Evolutionary conservation across 1,140 invertebrate genomes (phyloP), one percentile per base, ranked within the genome.

Genomic region (Panulirus ornatus): DNA sequence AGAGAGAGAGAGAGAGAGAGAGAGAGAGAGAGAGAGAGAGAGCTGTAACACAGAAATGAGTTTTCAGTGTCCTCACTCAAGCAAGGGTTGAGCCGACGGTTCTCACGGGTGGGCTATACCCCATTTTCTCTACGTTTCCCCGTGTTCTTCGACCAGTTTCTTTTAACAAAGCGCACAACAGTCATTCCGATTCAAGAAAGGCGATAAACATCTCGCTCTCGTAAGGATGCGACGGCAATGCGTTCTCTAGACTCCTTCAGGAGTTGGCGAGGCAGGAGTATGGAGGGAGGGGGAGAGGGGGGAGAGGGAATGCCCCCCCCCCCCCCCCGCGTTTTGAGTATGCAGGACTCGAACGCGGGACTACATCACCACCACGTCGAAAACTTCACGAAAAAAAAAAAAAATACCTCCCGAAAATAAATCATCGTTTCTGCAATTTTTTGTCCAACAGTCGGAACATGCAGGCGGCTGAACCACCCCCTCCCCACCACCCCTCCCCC

Each of bases 361-460:
- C 58, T 47, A 58, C 76, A 79, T 79, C 44, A 47, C 30, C 76
- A 79, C 47, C 44, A 47, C 30, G 27, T 58, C 51, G 38, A 66
- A 83, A 83, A 83, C 81, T 63, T 83, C 34, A 40, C 34, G 81
- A 83, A 83, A 83, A n/a, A n/a, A n/a, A n/a, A n/a, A n/a, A n/a
- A n/a, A n/a, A n/a, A n/a, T n/a, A n/a, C n/a, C 22, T 27, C 81
- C 16, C 54, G 34, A 54, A 83, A 83, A 83, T 83, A 83, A 83
- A 83, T 83, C 81, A 83, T 83, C 81, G 30, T 83, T 83, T n/a
- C n/a, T 83, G 81, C 81, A 83, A 83, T 83, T 83, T 83, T n/a
- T 58, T 47, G 40, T 54, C n/a, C 58, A 30, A 27, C 54, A 66
- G 81, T 83, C 40, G 54, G n/a, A 83, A 83, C 81, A 83, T 83